Base-by-base conservation (phyloP, 2,797 vertebrate genomes). In the Hephaestus fuliginosus region DNA sequence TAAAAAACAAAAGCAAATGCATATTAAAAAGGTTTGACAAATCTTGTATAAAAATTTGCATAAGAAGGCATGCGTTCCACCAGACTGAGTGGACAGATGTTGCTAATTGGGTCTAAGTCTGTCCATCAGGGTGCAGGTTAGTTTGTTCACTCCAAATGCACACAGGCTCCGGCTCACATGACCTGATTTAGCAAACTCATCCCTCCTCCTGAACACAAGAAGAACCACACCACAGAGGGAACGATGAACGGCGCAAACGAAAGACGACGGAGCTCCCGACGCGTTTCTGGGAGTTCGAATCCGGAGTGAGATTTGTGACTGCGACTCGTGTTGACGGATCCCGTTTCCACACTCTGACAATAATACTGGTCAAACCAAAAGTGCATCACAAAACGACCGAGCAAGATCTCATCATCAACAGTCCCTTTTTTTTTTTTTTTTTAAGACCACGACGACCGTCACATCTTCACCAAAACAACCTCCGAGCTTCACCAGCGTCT, bases 1-100 rank as follows among this genome's bases (percentile, higher is more conserved):
- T 71, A 74, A 86, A 83, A 76, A 90, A 80, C 36, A 88, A 89
- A 93, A 82, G 43, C 81, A 88, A 92, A 95, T 95, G 93, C 93
- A 95, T 95, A 94, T 94, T 84, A 88, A 94, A 94, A 94, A 85
- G 67, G 53, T 81, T 83, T 62, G 73, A 94, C 87, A 92, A 93
- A 89, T 87, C 85, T 83, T 58, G 82, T 95, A 93, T 94, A 94
- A 95, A 95, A 93, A 88, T 89, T 96, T 96, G 95, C 95, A 96
- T 96, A 96, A 96, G 91, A 93, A 92, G 93, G 93, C 93, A 93
- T 94, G 93, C 83, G 75, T 70, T 90, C 86, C 83, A 84, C 89
- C 75, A 44, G 83, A 83, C 85, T 25, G 82, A 89, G 79, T 68
- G 88, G 89, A 89, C 86, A 71, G 82, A 68, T 76, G 85, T 61